Percentiles rank a stretch among this genome's conserved stretches.
These are phyloP conservation scores for Drosophila paulistorum DNA, from an alignment of 1,140 invertebrate species.

Conservation along the genomic window DNA sequence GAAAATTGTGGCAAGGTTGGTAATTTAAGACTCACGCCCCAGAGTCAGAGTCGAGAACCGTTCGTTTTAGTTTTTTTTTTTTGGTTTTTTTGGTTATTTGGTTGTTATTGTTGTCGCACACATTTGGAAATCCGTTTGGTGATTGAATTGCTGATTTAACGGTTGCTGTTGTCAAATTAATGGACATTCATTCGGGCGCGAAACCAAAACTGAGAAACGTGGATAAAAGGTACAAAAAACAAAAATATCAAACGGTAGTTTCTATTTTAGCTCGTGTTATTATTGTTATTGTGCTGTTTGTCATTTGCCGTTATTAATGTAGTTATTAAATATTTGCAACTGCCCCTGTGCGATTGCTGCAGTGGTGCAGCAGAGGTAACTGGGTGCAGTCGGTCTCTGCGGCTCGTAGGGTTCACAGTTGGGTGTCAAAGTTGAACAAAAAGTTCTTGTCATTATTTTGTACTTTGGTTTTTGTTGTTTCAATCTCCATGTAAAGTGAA, in stretches of 20 bases:
- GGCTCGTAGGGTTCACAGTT: constrained; percentile 30
- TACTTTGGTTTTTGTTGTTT: constrained; percentile 41
- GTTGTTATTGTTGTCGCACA: constrained; percentile 39
- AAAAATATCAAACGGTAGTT: constrained; percentile 64
- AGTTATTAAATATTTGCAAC: constrained; percentile 80
- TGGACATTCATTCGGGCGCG: constrained; percentile 77
- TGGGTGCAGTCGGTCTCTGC: constrained; percentile 23
- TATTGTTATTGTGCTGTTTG: constrained; percentile 49
- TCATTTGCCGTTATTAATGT: constrained; percentile 67
- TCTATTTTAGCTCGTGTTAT: constrained; percentile 73
- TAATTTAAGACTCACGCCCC: constrained; percentile 81
- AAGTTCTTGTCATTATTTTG: constrained; percentile 78
- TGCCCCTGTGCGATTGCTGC: constrained; percentile 39
- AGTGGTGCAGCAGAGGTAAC: constrained; percentile 45
- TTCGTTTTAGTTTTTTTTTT: constrained; percentile 43
- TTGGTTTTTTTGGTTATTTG: constrained; percentile 18
- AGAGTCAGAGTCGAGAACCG: constrained; percentile 54
- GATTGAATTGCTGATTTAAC: constrained; percentile 82
- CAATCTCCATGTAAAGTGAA: constrained; percentile 48
- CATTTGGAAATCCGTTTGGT: constrained; percentile 44
- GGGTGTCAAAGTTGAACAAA: constrained; percentile 74
- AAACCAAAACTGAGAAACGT: constrained; percentile 24
- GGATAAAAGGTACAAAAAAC: constrained; percentile 29
- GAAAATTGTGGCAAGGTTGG: constrained; percentile 80
- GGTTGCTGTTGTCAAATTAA: constrained; percentile 83